A percentile compares a stretch with the other conserved stretches of the same genome.
These are phyloP conservation scores for Diplogasteroides magnus DNA, from an alignment of 1,140 invertebrate species.

Conservation along the genomic window DNA sequence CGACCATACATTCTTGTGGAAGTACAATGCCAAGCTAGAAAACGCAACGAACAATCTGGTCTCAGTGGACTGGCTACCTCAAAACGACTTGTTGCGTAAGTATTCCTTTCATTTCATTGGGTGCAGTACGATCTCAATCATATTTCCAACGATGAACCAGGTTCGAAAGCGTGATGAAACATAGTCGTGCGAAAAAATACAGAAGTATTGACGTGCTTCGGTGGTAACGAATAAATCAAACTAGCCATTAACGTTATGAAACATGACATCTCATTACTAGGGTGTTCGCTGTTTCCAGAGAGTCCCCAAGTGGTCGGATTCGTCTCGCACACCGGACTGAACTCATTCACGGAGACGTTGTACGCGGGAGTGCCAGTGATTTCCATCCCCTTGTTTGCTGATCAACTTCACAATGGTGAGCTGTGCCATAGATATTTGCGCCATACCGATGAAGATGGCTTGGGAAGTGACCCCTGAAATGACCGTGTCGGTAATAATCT, in stretches of 20 bases:
- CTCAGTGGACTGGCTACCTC: conserved; percentile 26
- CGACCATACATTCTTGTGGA: conserved; percentile 28
- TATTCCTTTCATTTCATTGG: neutral
- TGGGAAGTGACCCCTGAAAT: too few relatives aligned
- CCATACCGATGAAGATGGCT: too few relatives aligned
- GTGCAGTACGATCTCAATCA: neutral
- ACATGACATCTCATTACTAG: too few relatives aligned
- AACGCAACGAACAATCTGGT: conserved; percentile 15
- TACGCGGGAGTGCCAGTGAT: conserved; percentile 43
- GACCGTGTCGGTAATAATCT: too few relatives aligned
- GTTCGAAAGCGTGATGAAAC: too few relatives aligned
- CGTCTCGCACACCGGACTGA: conserved; percentile 46
- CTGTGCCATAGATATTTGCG: too few relatives aligned
- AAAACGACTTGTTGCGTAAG: conserved; percentile 26
- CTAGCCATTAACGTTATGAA: too few relatives aligned
- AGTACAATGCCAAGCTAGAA: conserved; percentile 17
- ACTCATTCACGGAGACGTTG: conserved; percentile 37
- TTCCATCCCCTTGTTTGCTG: conserved; percentile 46
- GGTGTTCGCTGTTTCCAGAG: too few relatives aligned
- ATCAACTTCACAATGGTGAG: conserved; percentile 36
- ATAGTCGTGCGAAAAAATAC: neutral
- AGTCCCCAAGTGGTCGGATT: too few relatives aligned
- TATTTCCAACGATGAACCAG: neutral
- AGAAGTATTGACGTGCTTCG: neutral
- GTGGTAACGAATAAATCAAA: too few relatives aligned